Evolutionary conservation across 1,140 invertebrate species (phyloP), one percentile per base, ranked within the genome.

Genomic region (Tetranychus urticae): DNA sequence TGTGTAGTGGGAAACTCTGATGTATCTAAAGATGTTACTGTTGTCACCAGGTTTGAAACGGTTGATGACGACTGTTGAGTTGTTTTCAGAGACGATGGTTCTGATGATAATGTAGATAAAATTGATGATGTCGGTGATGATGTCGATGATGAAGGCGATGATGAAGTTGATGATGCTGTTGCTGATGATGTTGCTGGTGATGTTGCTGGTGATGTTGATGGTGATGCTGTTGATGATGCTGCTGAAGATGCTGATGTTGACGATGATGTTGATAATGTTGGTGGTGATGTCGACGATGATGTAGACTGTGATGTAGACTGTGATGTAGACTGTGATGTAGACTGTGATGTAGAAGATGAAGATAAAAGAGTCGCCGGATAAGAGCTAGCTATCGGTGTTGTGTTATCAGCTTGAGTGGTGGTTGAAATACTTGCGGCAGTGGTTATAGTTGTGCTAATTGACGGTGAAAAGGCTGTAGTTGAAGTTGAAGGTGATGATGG

Each of bases 401-500:
- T 23, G 23, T 23, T 23, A 23, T 23, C 23, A 37, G 52, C 59
- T 39, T 61, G 10, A 47, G 62, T 50, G 47, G 59, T 1, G 23
- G 37, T 4, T 23, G 54, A 3, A 13, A n/a, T 14, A 3, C 50
- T 7, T 55, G 47, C 33, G 14, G 64, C 23, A 23, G 23, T 35
- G 1, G 37, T 56, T 54, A 23, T 54, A 61, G 52, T 57, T 63
- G n/a, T 46, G 23, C 33, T 34, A 0, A 52, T 64, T 31, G 10
- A 13, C 34, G 14, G 66, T 74, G 39, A 69, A 63, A 75, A 74
- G 47, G 79, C 75, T 67, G 81, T 83, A 72, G 84, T 82, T 55
- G 81, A 81, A 1, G 79, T 78, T 65, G 78, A 78, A 46, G 78
- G 76, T 66, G 37, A 12, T 12, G 67, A 6, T 78, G 79, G 75